These are phyloP conservation scores for Hyposoter didymator DNA, from an alignment of 2,888 invertebrate species.

Conservation along the genomic window DNA sequence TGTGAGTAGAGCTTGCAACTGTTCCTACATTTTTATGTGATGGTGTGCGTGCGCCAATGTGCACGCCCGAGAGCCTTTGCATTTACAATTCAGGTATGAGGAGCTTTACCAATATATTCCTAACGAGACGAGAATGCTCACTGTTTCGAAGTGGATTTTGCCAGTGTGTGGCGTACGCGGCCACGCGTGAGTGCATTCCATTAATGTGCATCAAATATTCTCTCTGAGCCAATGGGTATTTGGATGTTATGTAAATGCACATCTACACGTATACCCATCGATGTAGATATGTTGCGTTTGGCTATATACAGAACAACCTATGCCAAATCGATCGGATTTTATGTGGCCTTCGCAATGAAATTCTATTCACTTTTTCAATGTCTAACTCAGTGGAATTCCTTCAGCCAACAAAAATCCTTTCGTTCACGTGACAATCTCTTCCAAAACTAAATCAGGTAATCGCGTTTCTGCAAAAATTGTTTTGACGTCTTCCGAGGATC, in stretches of 20 bases:
- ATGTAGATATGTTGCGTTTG: neutral
- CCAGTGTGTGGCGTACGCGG: conserved; percentile 14
- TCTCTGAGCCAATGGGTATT: conserved; percentile 41
- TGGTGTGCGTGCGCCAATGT: neutral
- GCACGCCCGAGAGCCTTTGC: conserved; percentile 12
- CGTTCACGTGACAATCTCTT: neutral
- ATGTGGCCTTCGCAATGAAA: neutral
- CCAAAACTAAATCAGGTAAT: neutral
- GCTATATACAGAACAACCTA: neutral
- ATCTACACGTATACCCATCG: neutral
- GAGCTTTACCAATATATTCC: conserved; percentile 31
- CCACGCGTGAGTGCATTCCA: conserved; percentile 57
- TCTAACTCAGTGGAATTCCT: neutral
- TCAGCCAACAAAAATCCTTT: neutral
- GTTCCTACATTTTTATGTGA: neutral
- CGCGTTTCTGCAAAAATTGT: neutral
- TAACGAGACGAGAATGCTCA: conserved; percentile 33
- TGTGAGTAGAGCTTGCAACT: neutral
- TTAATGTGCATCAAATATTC: conserved; percentile 66
- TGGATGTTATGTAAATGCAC: conserved; percentile 59
- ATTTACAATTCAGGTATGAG: conserved; percentile 4
- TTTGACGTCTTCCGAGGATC: neutral
- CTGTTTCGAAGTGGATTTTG: conserved; percentile 35
- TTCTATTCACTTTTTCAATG: neutral
- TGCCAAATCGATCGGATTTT: conserved; percentile 8